A percentile compares a stretch with the other conserved stretches of the same genome.
Evolutionary conservation across 1,140 invertebrate species (phyloP).

Genomic region (Pseudomyrmex sp.): DNA sequence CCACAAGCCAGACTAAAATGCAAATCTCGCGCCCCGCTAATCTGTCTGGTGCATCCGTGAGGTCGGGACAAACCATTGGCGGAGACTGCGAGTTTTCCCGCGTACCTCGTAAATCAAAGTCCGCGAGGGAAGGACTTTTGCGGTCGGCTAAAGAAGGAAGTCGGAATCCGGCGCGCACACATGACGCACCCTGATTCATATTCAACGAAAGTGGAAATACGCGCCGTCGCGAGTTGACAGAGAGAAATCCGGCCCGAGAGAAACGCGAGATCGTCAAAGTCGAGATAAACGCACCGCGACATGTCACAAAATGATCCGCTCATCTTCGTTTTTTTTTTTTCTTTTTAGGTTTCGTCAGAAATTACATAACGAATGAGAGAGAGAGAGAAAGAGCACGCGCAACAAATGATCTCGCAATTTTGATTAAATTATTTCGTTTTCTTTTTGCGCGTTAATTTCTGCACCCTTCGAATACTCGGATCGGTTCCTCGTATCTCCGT

Average conservation of each 20-base stretch:
- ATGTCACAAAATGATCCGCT: conserved; percentile 23
- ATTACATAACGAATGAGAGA: background rate
- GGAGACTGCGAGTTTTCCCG: conserved; percentile 67
- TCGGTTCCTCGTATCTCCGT: conserved; percentile 8
- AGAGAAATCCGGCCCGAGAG: conserved; percentile 32
- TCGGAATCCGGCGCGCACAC: background rate
- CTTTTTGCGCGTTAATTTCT: background rate
- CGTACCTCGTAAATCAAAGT: conserved; percentile 54
- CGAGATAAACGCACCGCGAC: conserved; percentile 19
- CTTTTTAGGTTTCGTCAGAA: background rate
- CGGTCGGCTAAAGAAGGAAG: conserved; percentile 43
- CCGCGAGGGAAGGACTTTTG: conserved; percentile 19
- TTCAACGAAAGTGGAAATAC: conserved; percentile 39
- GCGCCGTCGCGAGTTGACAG: conserved; percentile 41
- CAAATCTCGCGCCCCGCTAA: conserved; percentile 81
- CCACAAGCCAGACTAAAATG: conserved; percentile 79
- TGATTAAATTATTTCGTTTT: background rate
- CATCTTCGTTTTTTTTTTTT: background rate
- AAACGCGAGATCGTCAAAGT: conserved; percentile 2
- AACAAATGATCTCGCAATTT: background rate
- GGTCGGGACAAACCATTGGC: conserved; percentile 75
- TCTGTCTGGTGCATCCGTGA: conserved; percentile 82
- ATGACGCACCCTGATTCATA: conserved; percentile 41
- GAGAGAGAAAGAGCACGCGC: too few species aligned
- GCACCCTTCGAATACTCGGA: background rate